A percentile compares a stretch with the other conserved stretches of the same genome.
These are phyloP conservation scores for Macropodus opercularis DNA, from an alignment of 2,797 vertebrate genomes.

Conservation along the genomic window DNA sequence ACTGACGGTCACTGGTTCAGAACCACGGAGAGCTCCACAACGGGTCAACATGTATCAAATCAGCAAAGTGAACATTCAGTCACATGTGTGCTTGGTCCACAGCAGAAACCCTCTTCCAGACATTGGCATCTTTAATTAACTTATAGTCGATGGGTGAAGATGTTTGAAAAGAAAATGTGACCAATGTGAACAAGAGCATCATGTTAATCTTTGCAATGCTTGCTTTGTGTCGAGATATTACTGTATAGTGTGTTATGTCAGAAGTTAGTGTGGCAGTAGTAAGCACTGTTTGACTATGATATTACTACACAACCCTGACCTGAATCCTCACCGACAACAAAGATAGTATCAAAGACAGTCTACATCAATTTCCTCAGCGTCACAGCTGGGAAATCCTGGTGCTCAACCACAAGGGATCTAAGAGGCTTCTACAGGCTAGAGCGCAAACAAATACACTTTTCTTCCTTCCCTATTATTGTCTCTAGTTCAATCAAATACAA, in stretches of 20 bases:
- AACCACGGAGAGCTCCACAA: constrained; percentile 31
- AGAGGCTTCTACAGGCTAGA: constrained; percentile 34
- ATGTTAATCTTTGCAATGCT: too few species aligned
- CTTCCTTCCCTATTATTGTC: constrained; percentile 46
- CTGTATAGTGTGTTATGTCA: neutral
- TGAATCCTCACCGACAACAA: constrained; percentile 9
- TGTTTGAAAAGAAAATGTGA: too few species aligned
- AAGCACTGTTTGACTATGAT: too few species aligned
- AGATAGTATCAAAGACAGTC: constrained; percentile 9
- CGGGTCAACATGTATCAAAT: neutral
- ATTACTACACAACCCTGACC: neutral
- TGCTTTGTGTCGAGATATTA: too few species aligned
- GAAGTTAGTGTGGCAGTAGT: neutral
- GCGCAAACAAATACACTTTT: constrained; percentile 45
- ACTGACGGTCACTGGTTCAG: neutral
- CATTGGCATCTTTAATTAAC: too few species aligned
- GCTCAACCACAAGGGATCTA: constrained; percentile 30
- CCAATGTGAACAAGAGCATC: too few species aligned
- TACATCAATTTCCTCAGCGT: constrained; percentile 17
- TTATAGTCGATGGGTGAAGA: too few species aligned
- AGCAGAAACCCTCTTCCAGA: too few species aligned
- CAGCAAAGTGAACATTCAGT: neutral
- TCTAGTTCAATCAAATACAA: constrained; percentile 45
- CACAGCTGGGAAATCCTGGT: constrained; percentile 38
- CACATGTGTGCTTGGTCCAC: too few species aligned